A percentile compares a stretch with the other conserved stretches of the same genome.
Conservation (phyloP, 2,888 invertebrate species). For the Morinoia aosen region DNA sequence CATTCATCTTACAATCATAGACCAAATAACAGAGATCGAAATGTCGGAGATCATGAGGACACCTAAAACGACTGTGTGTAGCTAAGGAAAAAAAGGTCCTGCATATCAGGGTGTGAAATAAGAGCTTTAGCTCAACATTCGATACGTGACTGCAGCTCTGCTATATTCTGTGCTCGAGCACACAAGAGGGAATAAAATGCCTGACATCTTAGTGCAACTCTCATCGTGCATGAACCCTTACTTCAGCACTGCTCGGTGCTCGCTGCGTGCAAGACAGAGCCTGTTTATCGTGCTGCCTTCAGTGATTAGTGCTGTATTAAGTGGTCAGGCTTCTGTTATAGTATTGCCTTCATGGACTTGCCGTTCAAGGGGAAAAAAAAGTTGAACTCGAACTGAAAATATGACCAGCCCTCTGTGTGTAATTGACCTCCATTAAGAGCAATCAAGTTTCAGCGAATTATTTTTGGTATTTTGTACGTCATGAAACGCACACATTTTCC, state of each 20-base stretch:
- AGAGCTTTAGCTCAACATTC: too few species aligned
- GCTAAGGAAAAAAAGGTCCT: background rate
- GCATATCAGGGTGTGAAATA: background rate
- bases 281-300: background rate
- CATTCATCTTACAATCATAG: background rate
- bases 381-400: background rate
- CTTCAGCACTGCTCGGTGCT: background rate
- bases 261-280: background rate
- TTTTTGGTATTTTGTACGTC: background rate
- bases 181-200: background rate
- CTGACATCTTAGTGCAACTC: background rate
- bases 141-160: background rate
- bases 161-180: background rate
- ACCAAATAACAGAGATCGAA: background rate
- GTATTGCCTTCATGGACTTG: background rate
- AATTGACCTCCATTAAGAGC: background rate
- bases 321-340: background rate
- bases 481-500: background rate
- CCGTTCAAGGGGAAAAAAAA: background rate
- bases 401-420: background rate
- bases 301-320: background rate
- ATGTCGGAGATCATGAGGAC: background rate
- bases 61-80: background rate
- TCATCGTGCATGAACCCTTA: background rate
- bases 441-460: background rate